Percentiles rank a stretch among this genome's conserved stretches.
phyloP scores from a whole-genome alignment of 1,140 invertebrate species.

The Patella vulgata region DNA sequence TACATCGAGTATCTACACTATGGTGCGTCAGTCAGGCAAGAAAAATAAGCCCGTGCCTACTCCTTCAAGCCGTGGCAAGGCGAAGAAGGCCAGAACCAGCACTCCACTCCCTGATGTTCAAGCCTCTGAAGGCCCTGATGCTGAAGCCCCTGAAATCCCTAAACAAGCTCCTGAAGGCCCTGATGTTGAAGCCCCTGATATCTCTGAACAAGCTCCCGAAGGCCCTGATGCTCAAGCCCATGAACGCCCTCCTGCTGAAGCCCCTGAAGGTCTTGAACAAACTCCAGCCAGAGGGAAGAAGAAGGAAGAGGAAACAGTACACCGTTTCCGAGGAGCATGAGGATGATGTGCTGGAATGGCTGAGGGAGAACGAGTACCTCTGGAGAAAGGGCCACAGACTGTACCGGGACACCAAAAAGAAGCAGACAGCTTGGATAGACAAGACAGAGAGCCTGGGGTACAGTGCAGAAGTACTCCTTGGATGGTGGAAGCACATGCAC shows the following conservation, averaged over 20 bases:
- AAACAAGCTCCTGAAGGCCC: too few species aligned
- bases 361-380: slow-evolving; percentile 3
- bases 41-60: too few species aligned
- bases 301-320: neutral
- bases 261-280: slow-evolving; percentile 3
- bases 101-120: too few species aligned
- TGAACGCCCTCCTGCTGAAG: neutral
- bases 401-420: slow-evolving; percentile 14
- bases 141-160: too few species aligned
- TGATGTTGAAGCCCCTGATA: too few species aligned
- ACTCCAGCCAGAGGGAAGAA: slow-evolving; percentile 2
- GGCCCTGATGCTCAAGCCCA: neutral
- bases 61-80: too few species aligned
- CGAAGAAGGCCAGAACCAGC: too few species aligned
- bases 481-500: slow-evolving; percentile 5
- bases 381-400: slow-evolving; percentile 14
- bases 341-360: slow-evolving; percentile 3
- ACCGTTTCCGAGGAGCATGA: slow-evolving; percentile 1
- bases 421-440: slow-evolving; percentile 2
- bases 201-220: neutral
- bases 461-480: slow-evolving; percentile 2
- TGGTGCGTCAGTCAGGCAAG: too few species aligned
- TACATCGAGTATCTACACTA: too few species aligned
- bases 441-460: neutral
- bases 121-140: too few species aligned